These are phyloP conservation scores for Orthosia gracilis DNA, from an alignment of 2,888 invertebrate species.

Conservation along the genomic window DNA sequence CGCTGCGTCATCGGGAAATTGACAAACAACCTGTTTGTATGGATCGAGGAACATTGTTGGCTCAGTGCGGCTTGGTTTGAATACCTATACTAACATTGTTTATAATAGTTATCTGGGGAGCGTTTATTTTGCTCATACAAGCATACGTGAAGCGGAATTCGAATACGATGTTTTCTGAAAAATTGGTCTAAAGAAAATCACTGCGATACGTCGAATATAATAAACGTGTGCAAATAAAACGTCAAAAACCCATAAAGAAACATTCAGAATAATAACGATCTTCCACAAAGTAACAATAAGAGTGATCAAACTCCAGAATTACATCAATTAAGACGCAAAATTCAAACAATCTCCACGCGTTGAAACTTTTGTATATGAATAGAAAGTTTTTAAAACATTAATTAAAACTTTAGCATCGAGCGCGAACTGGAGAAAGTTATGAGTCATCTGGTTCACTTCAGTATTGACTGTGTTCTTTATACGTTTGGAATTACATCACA, in stretches of 20 bases:
- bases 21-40: constrained; percentile 83
- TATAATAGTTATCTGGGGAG: constrained; percentile 28
- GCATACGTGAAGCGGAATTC: constrained; percentile 18
- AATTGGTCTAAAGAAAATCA: constrained; percentile 6
- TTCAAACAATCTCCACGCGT: constrained; percentile 75
- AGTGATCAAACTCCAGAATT: constrained; percentile 65
- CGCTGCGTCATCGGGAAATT: constrained; percentile 86
- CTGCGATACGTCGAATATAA: not conserved
- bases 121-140: constrained; percentile 26
- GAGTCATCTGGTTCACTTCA: constrained; percentile 74
- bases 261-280: constrained; percentile 25
- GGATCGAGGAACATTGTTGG: constrained; percentile 55
- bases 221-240: constrained; percentile 5
- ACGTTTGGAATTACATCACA: constrained; percentile 72
- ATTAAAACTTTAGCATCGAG: constrained; percentile 83
- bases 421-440: constrained; percentile 71
- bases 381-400: constrained; percentile 84
- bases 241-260: constrained; percentile 18
- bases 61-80: constrained; percentile 43
- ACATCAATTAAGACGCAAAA: constrained; percentile 73
- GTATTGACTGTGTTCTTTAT: constrained; percentile 73
- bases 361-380: constrained; percentile 77
- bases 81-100: constrained; percentile 47
- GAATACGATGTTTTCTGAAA: constrained; percentile 14
- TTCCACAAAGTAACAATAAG: constrained; percentile 46